Evolutionary conservation across 2,888 invertebrate genomes (phyloP), one percentile per base, ranked within the genome.

Genomic region (Hirtodrosophila trivittata): DNA sequence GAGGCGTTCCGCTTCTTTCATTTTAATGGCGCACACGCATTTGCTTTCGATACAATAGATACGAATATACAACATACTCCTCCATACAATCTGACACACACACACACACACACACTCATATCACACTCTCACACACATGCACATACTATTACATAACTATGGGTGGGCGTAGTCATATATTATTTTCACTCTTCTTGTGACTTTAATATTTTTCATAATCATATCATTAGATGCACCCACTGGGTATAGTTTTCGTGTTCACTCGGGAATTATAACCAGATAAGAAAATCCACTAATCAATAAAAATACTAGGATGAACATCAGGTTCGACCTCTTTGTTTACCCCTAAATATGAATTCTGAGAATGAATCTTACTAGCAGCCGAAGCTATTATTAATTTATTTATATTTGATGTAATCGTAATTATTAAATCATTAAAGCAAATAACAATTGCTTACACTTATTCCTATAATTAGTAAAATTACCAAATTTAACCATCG

Each of bases 1-100:
- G 75, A 84, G 82, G 82, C 82, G 85, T 84, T 84, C 67, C 82
- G 82, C 76, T 84, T 84, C 72, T 78, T 82, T 82, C 76, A 70
- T 78, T 82, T 84, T 85, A 84, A 84, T 85, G 83, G 83, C 83
- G 66, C 77, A 75, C 83, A 83, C 77, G 80, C 82, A 85, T 85
- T 83, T 77, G 69, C 71, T 77, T 84, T 82, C 80, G 84, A 80
- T 81, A 68, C 77, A 56, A 72, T 69, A 78, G 82, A 78, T 81
- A 80, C 47, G 67, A 63, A 46, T 47, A 46, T 3, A 52, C 46
- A 63, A 59, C 65, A 69, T 33, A 35, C 13, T 18, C 14, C 35
- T 10, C 6, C 13, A 9, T 32, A 39, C 38, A 13, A 38, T 18
- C 1, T n/a, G n/a, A n/a, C 8, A 12, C 10, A 59, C 35, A 35